A percentile compares a stretch with the other conserved stretches of the same genome.
Evolutionary conservation across 2,888 invertebrate genomes (phyloP).

Genomic region (Watsonalla cultraria): DNA sequence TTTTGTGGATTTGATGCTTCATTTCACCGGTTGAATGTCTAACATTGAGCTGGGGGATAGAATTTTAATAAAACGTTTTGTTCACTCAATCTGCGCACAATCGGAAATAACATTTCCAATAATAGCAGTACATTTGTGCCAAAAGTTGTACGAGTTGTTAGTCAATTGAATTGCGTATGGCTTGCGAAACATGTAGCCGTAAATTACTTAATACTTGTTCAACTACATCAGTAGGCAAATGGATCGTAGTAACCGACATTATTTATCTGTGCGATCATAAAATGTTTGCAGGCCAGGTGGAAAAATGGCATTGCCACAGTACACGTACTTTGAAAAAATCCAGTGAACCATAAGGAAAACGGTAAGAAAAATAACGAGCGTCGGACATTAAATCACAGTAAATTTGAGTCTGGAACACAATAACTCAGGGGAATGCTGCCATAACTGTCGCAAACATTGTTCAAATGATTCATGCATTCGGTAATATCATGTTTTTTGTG

Average conservation of each 20-base stretch:
- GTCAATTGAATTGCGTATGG: not conserved
- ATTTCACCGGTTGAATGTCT: constrained; percentile 49
- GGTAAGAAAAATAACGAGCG: constrained; percentile 52
- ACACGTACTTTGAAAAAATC: constrained; percentile 13
- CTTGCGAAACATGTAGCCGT: too few relatives aligned
- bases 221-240: too few relatives aligned
- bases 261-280: not conserved
- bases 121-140: not conserved
- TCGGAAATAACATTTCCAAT: constrained; percentile 7
- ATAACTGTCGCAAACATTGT: constrained; percentile 73
- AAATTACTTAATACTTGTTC: too few relatives aligned
- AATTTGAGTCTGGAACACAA: constrained; percentile 66
- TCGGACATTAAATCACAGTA: constrained; percentile 65
- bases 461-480: constrained; percentile 66
- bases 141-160: not conserved
- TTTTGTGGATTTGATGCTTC: constrained; percentile 65
- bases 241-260: not conserved
- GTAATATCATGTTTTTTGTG: constrained; percentile 55
- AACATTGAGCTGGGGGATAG: constrained; percentile 23
- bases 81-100: constrained; percentile 16
- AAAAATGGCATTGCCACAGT: constrained; percentile 18
- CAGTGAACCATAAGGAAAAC: constrained; percentile 33
- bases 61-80: constrained; percentile 32
- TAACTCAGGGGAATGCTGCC: constrained; percentile 65
- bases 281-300: not conserved